Evolutionary conservation across 53 echinoderm and acorn worm genomes (phyloP), one percentile per base, ranked within the genome.

Genomic region (Patiria pectinifera): DNA sequence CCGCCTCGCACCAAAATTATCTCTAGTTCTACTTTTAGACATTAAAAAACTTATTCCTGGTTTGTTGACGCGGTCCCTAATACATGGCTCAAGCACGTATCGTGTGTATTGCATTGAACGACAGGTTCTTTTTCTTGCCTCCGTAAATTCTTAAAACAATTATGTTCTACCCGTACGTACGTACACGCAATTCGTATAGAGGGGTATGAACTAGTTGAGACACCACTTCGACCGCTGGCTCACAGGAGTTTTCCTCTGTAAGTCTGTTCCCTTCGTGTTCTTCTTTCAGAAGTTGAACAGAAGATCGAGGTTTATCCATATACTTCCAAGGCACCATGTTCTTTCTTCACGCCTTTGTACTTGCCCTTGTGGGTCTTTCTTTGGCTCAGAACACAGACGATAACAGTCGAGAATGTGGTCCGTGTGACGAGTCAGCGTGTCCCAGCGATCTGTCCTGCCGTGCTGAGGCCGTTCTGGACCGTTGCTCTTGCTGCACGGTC

Each of bases 351-450:
- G 43, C 60, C 22, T 45, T 90, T 46, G 3, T 90, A 7, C 49
- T 90, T 62, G 46, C 69, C 26, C 69, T 90, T 1, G 48, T 81
- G 90, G 90, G 90, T 45, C 80, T 80, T 81, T 80, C 90, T 22
- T 63, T 80, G 5, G 80, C 80, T 61, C 90, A 90, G 48, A 12
- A 66, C 46, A 66, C 62, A 35, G 84, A 21, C 66, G 72, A 35
- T 45, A 77, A 81, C 77, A 49, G 49, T 24, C 25, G 10, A 26
- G 83, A 71, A 3, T 91, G 91, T 45, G 84, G 84, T 71, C 80
- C 80, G 90, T 90, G 90, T 62, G 90, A 90, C 81, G 22, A 90
- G 90, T 63, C 81, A 69, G 90, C 90, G 80, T 90, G 90, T 81
- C 90, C 90, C 63, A 69, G 62, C 69, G 90, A 90, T 66, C 81